phyloP scores from a whole-genome alignment of 2,113 vertebrate genomes.

The Hipposideros armiger region DNA sequence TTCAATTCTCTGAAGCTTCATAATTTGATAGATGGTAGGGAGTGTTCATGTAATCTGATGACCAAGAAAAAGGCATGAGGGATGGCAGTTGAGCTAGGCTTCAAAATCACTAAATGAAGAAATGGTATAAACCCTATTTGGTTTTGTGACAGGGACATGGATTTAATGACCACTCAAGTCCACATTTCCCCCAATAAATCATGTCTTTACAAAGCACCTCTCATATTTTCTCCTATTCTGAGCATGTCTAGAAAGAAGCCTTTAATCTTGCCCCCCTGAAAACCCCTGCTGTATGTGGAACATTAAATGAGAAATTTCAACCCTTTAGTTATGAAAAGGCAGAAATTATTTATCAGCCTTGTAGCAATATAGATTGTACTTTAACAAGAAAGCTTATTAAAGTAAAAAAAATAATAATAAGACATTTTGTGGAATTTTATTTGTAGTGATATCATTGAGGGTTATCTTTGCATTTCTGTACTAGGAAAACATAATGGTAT shows the following conservation, averaged over 20 bases:
- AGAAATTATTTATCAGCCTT: slow-evolving; percentile 26
- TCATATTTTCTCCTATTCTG: background rate
- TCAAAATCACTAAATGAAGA: background rate
- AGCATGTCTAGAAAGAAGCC: background rate
- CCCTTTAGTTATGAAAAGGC: background rate
- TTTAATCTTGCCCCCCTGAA: background rate
- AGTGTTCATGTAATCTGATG: background rate
- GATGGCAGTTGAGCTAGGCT: background rate
- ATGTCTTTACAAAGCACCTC: background rate
- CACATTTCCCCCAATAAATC: background rate
- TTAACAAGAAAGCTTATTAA: slow-evolving; percentile 27
- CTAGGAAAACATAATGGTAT: background rate
- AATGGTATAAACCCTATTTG: background rate
- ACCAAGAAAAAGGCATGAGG: background rate
- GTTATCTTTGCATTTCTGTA: background rate
- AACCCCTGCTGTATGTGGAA: background rate
- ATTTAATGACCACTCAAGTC: background rate
- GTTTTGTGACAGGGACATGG: background rate
- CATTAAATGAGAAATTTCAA: background rate
- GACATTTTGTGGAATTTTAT: background rate
- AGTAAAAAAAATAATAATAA: background rate
- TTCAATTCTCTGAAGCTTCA: background rate
- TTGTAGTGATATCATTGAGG: background rate
- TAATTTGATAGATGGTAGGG: background rate
- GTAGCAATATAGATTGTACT: background rate